phyloP scores from a whole-genome alignment of 2,888 invertebrate genomes.

The Cryptocephalus primarius region DNA sequence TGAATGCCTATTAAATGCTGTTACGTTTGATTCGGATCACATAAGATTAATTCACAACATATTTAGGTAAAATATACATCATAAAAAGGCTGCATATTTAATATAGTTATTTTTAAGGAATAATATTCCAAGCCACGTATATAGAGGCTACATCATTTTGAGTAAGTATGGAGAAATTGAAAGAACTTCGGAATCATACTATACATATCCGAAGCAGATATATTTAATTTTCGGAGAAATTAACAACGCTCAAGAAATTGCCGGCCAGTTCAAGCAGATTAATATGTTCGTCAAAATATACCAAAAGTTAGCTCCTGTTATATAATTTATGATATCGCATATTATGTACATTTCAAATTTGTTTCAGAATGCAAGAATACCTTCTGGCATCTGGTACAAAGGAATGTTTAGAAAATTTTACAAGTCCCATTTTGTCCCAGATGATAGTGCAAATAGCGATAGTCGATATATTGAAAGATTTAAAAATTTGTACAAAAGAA shows the following conservation, averaged over 20 bases:
- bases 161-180: constrained; percentile 7
- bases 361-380: too few species aligned
- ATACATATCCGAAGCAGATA: too few species aligned
- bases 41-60: constrained; percentile 24
- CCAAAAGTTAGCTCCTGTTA: not conserved
- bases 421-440: not conserved
- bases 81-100: not conserved
- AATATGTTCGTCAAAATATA: not conserved
- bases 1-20: constrained; percentile 49
- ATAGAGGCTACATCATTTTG: constrained; percentile 59
- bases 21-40: constrained; percentile 37
- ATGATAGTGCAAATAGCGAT: not conserved
- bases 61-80: constrained; percentile 15
- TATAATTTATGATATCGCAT: too few species aligned
- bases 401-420: too few species aligned
- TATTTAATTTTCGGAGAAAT: constrained; percentile 56
- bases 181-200: constrained; percentile 1
- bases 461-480: not conserved
- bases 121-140: constrained; percentile 53
- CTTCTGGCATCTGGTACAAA: too few species aligned
- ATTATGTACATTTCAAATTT: too few species aligned
- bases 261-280: not conserved
- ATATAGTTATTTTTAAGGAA: constrained; percentile 5
- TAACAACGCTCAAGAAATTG: constrained; percentile 63
- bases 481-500: not conserved